Evolutionary conservation across 2,113 vertebrate genomes (phyloP), one percentile per base, ranked within the genome.

Genomic region (Centropus unirufus): DNA sequence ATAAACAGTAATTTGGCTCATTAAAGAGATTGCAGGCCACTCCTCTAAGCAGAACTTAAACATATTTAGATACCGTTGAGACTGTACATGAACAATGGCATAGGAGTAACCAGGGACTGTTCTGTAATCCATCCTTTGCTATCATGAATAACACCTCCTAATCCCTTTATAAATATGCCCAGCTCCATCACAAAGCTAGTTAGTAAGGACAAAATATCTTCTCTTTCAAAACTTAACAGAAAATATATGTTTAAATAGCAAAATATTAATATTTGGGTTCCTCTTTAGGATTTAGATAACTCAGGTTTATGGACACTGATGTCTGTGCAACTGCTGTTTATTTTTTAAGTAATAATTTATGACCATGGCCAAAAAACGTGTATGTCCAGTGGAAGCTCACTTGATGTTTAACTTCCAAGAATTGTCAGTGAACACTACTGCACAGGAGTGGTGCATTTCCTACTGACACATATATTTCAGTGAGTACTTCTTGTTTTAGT

Each of bases 391-490:
- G 30, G 14, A 5, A 58, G 12, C 17, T 63, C 27, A 82, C 72
- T 47, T 36, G 1, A 40, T 46, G 27, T 26, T 70, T 44, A 58
- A 1, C 24, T 82, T 84, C 18, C 72, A 54, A 61, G 14, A 79
- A 52, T 16, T 85, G 13, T 6, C 67, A 67, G 29, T 42, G 24
- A 78, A 54, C 44, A 11, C 11, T 64, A 9, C 24, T 72, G 30
- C 32, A 68, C 32, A 52, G 29, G 8, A 14, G 17, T 0, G 0
- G 21, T 47, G 7, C 26, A 75, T 32, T 90, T 90, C 23, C 40
- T 64, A 17, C 20, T 70, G 4, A 24, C 2, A 2, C 11, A 29
- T 1, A 4, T 23, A 80, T 29, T 87, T 84, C 0, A 0, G 17
- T 16, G 13, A 93, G 14, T 10, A 52, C 6, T 64, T 79, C 26